Evolutionary conservation across 2,113 vertebrate genomes (phyloP), one percentile per base, ranked within the genome.

Genomic region (Calyptommatus sinebrachiatus): DNA sequence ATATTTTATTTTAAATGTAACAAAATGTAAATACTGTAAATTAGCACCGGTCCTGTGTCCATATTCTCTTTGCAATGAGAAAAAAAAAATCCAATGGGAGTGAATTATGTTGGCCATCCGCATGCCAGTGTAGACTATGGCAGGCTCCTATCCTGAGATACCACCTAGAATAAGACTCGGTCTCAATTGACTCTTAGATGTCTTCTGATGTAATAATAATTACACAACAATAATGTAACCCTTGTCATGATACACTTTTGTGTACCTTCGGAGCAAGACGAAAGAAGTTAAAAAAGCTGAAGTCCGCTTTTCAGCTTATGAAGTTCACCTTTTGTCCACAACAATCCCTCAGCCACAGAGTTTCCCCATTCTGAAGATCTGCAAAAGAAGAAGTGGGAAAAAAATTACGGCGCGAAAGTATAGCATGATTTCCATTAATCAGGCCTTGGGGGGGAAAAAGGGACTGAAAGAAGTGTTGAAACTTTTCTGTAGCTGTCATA

Each of bases 251-350:
- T 16, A 1, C 53, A 21, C 83, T 65, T 77, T 77, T 57, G 68
- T 9, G 22, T 0, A 1, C 18, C 60, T 35, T 3, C 10, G 1
- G 24, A 2, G 8, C 1, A 45, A 60, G 22, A 29, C 24, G 48
- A 31, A 60, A 31, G 61, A 1, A 20, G 35, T 94, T 84, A 96
- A 88, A 95, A 96, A 77, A 96, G 93, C 8, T 95, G 94, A 79
- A 96, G 86, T 72, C 93, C 92, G 45, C 80, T 91, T 94, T 95
- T 96, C 76, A 96, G 92, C 79, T 92, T 90, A 70, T 95, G 90
- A 72, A 96, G 91, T 68, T 96, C 94, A 3, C 88, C 92, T 82
- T 94, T 94, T 73, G 86, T 96, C 95, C 95, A 96, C 3, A 94
- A 82, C 69, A 94, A 84, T 78, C 91, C 92, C 76, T 95, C 94